Evolutionary conservation across 2,113 vertebrate species (phyloP).

Genomic region (Thamnophis sirtalis): DNA sequence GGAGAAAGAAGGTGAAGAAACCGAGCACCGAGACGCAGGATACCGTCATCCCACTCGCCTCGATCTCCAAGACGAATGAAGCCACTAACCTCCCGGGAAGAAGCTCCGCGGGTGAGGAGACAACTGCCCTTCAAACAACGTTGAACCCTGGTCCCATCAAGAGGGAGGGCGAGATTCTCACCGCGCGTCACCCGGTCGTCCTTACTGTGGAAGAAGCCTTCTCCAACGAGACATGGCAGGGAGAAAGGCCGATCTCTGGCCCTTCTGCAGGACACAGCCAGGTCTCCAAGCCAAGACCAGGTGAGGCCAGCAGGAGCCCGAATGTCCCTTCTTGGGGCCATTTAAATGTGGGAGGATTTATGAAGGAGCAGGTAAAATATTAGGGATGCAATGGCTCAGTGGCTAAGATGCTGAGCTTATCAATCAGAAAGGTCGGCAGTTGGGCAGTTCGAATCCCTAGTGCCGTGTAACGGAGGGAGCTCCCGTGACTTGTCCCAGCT

Average conservation of each 20-base stretch:
- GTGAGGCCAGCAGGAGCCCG: neutral
- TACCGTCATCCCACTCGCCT: fast-evolving
- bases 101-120: neutral
- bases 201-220: neutral
- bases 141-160: neutral
- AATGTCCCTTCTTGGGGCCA: neutral
- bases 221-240: too few relatives aligned
- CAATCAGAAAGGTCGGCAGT: too few relatives aligned
- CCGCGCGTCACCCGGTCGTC: neutral
- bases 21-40: fast-evolving
- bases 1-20: fast-evolving
- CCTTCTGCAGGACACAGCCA: fast-evolving
- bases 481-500: too few relatives aligned
- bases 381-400: too few relatives aligned
- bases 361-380: neutral
- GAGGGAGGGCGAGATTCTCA: fast-evolving
- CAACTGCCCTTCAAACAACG: fast-evolving
- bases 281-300: fast-evolving
- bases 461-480: too few relatives aligned
- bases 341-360: neutral
- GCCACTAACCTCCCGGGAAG: neutral
- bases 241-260: fast-evolving
- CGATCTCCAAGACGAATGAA: neutral
- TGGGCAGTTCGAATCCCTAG: too few relatives aligned
- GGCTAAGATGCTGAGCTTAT: too few relatives aligned